These are phyloP conservation scores for Drosophila koepferae DNA, from an alignment of 2,888 invertebrate genomes.

Conservation along the genomic window DNA sequence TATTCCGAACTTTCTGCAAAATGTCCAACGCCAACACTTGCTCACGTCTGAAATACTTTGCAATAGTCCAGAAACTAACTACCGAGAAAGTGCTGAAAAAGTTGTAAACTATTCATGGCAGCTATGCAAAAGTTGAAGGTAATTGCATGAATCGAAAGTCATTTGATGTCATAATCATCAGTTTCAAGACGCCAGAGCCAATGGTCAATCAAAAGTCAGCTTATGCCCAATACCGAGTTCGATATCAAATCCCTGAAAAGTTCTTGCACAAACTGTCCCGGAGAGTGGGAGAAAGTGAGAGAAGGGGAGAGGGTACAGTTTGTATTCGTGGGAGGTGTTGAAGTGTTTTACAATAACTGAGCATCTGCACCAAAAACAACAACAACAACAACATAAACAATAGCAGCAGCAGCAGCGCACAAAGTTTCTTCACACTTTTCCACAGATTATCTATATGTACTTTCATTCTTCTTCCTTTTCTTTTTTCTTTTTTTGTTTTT, in stretches of 20 bases:
- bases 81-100: not conserved
- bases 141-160: constrained; percentile 30
- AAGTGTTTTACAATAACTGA: constrained; percentile 10
- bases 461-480: not conserved
- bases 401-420: constrained; percentile 6
- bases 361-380: constrained; percentile 9
- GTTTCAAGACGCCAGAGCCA: constrained; percentile 18
- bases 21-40: not conserved
- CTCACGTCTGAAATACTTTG: not conserved
- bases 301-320: not conserved
- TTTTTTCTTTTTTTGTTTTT: not conserved
- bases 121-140: constrained; percentile 23
- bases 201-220: constrained; percentile 59
- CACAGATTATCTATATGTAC: constrained; percentile 47
- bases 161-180: constrained; percentile 30
- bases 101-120: not conserved
- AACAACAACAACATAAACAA: not conserved
- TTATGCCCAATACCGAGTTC: constrained; percentile 38
- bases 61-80: constrained; percentile 1
- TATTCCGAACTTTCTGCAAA: not conserved
- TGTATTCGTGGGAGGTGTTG: not conserved
- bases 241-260: constrained; percentile 9
- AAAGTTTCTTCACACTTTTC: constrained; percentile 47
- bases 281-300: not conserved
- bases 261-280: not conserved